These are phyloP conservation scores for Meloidogyne exigua DNA, from an alignment of 1,140 invertebrate species.

Conservation along the genomic window DNA sequence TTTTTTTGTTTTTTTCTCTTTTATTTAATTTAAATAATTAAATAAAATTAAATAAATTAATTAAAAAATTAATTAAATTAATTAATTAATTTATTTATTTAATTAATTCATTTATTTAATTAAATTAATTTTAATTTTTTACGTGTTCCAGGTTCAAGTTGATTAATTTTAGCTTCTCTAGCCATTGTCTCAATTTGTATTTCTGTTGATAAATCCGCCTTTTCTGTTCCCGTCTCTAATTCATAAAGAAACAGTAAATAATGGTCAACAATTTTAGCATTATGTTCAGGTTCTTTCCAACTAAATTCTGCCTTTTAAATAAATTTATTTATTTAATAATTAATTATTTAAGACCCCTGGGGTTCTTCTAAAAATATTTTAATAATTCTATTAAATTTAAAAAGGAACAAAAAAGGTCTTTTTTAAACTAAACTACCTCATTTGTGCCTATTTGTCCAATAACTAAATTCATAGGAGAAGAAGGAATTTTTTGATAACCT, in stretches of 20 bases:
- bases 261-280: constrained; percentile 21
- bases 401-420: too few relatives aligned
- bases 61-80: too few relatives aligned
- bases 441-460: constrained; percentile 12
- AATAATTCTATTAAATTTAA: background rate
- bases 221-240: background rate
- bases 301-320: constrained; percentile 16
- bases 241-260: constrained; percentile 26
- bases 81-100: too few relatives aligned
- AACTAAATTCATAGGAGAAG: constrained; percentile 7
- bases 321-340: background rate
- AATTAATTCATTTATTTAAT: too few relatives aligned
- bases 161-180: background rate
- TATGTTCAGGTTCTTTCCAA: constrained; percentile 25
- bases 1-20: too few relatives aligned
- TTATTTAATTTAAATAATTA: too few relatives aligned
- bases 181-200: constrained; percentile 8
- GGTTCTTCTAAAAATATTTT: background rate
- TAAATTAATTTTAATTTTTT: background rate
- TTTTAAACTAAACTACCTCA: constrained; percentile 8
- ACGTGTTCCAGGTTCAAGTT: constrained; percentile 26
- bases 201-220: constrained; percentile 11
- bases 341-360: background rate
- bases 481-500: constrained; percentile 20
- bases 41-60: too few relatives aligned